These are phyloP conservation scores for Tuta absoluta DNA, from an alignment of 2,888 invertebrate species.

Conservation along the genomic window DNA sequence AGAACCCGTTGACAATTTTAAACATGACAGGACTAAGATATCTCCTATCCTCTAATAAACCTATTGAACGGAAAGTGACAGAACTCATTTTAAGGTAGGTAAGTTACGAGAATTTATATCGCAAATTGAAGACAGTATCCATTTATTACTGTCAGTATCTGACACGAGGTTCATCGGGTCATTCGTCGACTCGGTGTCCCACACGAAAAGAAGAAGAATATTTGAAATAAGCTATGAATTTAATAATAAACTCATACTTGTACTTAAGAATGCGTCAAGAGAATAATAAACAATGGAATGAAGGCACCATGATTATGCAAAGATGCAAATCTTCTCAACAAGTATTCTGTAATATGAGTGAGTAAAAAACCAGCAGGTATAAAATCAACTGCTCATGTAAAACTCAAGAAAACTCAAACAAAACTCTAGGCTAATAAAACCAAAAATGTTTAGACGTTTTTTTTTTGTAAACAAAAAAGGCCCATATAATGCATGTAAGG, in stretches of 20 bases:
- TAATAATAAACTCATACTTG: not conserved
- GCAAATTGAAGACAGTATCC: too few relatives aligned
- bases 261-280: not conserved
- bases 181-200: too few relatives aligned
- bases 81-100: too few relatives aligned
- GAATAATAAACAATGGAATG: not conserved
- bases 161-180: too few relatives aligned
- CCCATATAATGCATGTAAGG: conserved; percentile 23
- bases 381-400: conserved; percentile 1
- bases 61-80: too few relatives aligned
- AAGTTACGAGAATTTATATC: too few relatives aligned
- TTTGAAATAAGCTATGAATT: too few relatives aligned
- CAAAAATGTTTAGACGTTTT: conserved; percentile 26
- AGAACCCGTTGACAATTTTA: too few relatives aligned
- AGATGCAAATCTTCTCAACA: conserved; percentile 3
- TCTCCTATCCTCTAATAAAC: too few relatives aligned
- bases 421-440: conserved; percentile 18
- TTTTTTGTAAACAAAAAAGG: conserved; percentile 21
- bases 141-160: too few relatives aligned
- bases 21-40: too few relatives aligned
- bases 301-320: not conserved
- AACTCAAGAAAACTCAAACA: conserved; percentile 25
- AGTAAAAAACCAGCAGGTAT: not conserved
- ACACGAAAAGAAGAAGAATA: too few relatives aligned
- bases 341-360: not conserved